phyloP scores from a whole-genome alignment of 1,140 invertebrate species.

The Drosophila nikananu region DNA sequence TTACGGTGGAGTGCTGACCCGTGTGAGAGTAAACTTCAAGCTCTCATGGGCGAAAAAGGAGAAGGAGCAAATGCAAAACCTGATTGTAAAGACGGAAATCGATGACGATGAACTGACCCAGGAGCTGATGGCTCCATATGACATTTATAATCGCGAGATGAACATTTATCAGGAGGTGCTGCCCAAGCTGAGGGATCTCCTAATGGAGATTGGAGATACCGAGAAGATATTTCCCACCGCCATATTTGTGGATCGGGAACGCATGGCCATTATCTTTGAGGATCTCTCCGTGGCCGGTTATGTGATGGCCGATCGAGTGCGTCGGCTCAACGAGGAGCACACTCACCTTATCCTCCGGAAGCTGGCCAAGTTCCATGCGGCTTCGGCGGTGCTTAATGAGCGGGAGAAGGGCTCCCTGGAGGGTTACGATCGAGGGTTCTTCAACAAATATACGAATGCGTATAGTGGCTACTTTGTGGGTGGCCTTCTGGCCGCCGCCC shows the following conservation, averaged over 20 bases:
- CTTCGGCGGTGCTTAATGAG: constrained; percentile 84
- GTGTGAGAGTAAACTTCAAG: constrained; percentile 45
- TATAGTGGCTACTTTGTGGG: constrained; percentile 78
- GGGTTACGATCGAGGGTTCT: constrained; percentile 75
- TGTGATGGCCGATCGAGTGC: constrained; percentile 86
- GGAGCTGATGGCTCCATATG: constrained; percentile 73
- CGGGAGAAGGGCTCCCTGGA: constrained; percentile 57
- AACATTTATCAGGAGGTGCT: constrained; percentile 76
- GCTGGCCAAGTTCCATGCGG: constrained; percentile 87
- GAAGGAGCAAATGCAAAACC: constrained; percentile 23
- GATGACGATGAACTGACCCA: constrained; percentile 73
- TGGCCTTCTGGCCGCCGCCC: constrained; percentile 59
- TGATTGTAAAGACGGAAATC: constrained; percentile 75
- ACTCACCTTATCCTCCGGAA: constrained; percentile 86
- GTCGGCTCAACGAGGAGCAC: constrained; percentile 87
- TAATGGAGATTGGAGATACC: constrained; percentile 60
- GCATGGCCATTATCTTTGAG: constrained; percentile 75
- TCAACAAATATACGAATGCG: constrained; percentile 74
- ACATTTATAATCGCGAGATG: constrained; percentile 82
- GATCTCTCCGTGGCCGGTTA: constrained; percentile 65
- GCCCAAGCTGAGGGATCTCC: constrained; percentile 66
- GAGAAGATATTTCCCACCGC: constrained; percentile 71
- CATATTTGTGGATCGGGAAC: constrained; percentile 69
- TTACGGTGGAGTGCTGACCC: constrained; percentile 74
- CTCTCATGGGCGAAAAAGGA: constrained; percentile 6